Conservation (phyloP, 2,113 vertebrate species). For the Rhinopithecus roxellana region DNA sequence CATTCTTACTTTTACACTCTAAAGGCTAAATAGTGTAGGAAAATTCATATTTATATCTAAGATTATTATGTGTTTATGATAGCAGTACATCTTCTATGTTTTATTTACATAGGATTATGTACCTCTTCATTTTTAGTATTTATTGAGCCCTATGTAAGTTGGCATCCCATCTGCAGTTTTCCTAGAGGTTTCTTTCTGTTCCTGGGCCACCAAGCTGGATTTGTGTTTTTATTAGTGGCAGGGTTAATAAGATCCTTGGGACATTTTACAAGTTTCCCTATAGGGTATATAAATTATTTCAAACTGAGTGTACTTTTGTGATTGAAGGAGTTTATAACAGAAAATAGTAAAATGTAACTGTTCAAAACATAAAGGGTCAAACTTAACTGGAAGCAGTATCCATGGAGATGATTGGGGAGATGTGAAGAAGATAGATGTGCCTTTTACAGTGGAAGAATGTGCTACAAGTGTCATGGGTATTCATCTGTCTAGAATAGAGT, state of each 20-base stretch:
- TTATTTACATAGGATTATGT: not conserved
- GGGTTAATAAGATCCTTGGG: not conserved
- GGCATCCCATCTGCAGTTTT: not conserved
- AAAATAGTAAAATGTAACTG: not conserved
- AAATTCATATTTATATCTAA: not conserved
- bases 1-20: not conserved
- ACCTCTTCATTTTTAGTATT: not conserved
- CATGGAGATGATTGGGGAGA: not conserved
- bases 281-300: not conserved
- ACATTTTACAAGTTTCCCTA: not conserved
- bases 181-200: not conserved
- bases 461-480: not conserved
- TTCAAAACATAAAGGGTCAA: not conserved
- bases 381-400: not conserved
- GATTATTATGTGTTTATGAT: not conserved
- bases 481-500: not conserved
- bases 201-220: rapidly evolving
- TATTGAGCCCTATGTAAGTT: not conserved
- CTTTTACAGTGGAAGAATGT: not conserved
- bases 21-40: not conserved
- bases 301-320: not conserved
- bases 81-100: not conserved
- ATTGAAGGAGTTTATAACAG: not conserved
- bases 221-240: not conserved
- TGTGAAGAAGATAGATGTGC: not conserved